Base-by-base conservation (phyloP, 2,113 vertebrate species). In the Montifringilla adamsi region DNA sequence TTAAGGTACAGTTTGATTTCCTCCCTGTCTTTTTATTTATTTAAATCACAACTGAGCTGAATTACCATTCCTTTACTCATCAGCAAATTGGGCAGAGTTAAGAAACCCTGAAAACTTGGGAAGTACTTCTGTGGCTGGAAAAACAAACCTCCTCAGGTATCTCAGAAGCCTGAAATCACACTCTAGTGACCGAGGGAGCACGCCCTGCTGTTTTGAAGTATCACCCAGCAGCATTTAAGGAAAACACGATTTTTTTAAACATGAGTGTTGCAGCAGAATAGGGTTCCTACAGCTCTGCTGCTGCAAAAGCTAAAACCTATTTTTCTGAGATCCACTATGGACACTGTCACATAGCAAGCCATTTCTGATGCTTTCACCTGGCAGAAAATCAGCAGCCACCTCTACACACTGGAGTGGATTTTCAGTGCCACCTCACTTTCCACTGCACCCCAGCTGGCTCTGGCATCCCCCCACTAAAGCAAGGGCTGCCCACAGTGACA, bases 1-100 rank as follows among this genome's bases (percentile, higher is more conserved):
- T 79, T 94, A 84, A 67, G 26, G 56, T 52, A 63, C 56, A 37
- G 84, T 70, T 95, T 81, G 56, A 81, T 87, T 94, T 84, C 66
- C 28, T 87, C 11, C 64, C 60, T 62, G 50, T 74, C 79, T 62
- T 90, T 77, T 95, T 77, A 94, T 90, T 90, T 87, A 94, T 94
- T 94, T 81, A 86, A 80, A 77, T 70, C 68, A 78, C 50, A 93
- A 87, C 69, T 56, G 30, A 60, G 27, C 28, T 94, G 69, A 52
- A 93, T 63, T 74, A 77, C 72, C 66, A 77, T 73, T 84, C 66
- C 73, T 72, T 68, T 30, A 23, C 64, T 84, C 27, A 91, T 82
- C 41, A 85, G 87, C 41, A 80, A 84, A 72, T 0, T 2, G 12
- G 24, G 24, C 33, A 74, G 53, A 68, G n/a, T 53, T 14, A 28